Evolutionary conservation across 2,797 vertebrate species (phyloP).

Genomic region (Acanthiza pusilla): DNA sequence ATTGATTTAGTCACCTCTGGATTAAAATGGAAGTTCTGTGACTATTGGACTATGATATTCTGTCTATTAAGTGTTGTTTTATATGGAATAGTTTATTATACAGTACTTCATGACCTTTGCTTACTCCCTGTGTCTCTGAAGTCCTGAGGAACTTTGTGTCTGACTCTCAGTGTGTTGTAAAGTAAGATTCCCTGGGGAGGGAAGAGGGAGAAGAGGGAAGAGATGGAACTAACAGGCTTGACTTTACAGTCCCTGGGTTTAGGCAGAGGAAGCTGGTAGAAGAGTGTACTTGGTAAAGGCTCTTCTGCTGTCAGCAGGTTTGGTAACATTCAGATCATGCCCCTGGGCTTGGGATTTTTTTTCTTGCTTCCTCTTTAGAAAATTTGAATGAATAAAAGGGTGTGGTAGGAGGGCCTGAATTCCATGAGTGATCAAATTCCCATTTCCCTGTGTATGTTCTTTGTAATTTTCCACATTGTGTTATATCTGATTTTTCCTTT

Average conservation of each 20-base stretch:
- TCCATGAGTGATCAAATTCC: slow-evolving; percentile 7
- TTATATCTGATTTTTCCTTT: neutral
- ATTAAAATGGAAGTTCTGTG: neutral
- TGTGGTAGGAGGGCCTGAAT: slow-evolving; percentile 26
- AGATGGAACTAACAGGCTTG: neutral
- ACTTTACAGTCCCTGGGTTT: neutral
- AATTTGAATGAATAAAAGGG: slow-evolving; percentile 49
- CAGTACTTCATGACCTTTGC: neutral
- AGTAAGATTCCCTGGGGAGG: neutral
- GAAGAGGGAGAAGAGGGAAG: neutral
- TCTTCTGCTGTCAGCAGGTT: neutral
- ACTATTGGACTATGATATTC: neutral
- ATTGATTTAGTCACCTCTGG: neutral
- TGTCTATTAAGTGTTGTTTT: neutral
- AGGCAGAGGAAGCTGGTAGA: neutral
- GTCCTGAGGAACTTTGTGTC: neutral
- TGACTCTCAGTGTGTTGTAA: neutral
- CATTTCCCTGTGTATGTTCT: neutral
- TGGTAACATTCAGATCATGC: neutral
- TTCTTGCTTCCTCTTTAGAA: slow-evolving; percentile 35
- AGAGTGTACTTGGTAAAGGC: neutral
- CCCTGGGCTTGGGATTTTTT: slow-evolving; percentile 36
- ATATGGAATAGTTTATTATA: neutral
- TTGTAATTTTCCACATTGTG: neutral
- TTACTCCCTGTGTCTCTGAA: neutral